These are phyloP conservation scores for Amblyopsis hoosieri DNA, from an alignment of 2,797 vertebrate species.

Conservation along the genomic window DNA sequence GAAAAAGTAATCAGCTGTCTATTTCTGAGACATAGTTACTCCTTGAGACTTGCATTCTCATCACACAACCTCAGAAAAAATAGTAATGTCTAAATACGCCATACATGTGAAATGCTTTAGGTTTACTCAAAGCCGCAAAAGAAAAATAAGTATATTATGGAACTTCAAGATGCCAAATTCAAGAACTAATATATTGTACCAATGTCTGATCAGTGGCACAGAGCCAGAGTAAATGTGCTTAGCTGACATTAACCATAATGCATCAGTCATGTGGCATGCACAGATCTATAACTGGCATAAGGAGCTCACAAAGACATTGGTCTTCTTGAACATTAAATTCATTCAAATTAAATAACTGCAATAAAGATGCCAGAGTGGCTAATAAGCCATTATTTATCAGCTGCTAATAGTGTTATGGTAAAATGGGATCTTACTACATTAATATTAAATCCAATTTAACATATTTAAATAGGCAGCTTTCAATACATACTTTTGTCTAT, in stretches of 20 bases:
- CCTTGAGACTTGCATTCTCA: constrained; percentile 13
- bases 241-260: constrained; percentile 13
- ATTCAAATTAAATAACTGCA: constrained; percentile 42
- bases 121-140: constrained; percentile 42
- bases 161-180: constrained; percentile 46
- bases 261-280: constrained; percentile 29
- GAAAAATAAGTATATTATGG: constrained; percentile 47
- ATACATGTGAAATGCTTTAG: constrained; percentile 39
- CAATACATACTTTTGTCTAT: background rate
- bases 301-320: constrained; percentile 29
- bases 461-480: background rate
- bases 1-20: constrained; percentile 66
- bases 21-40: constrained; percentile 44
- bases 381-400: constrained; percentile 23
- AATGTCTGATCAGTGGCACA: constrained; percentile 23
- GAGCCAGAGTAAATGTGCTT: constrained; percentile 5
- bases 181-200: constrained; percentile 42
- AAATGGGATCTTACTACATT: no score
- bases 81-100: constrained; percentile 32
- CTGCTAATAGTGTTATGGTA: constrained; percentile 30
- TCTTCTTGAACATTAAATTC: constrained; percentile 27
- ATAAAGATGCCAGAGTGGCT: constrained; percentile 26
- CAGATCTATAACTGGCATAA: constrained; percentile 9
- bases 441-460: background rate
- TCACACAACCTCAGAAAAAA: constrained; percentile 48